Percentiles rank a stretch among this genome's conserved stretches.
Conservation (phyloP, 2,888 invertebrate species). For the Ornithoptera priamus region DNA sequence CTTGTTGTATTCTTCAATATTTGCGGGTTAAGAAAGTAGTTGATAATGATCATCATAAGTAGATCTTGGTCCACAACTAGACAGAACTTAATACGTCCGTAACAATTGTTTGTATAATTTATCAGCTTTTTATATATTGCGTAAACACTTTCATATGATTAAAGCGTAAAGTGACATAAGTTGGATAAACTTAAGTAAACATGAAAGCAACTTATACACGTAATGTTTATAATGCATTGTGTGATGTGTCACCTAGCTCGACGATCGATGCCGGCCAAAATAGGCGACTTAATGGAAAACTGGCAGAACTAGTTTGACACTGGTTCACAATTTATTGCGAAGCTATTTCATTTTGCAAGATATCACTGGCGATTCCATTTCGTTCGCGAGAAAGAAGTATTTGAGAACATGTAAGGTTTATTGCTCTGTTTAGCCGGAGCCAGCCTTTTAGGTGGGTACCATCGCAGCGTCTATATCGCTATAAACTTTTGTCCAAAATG, state of each 20-base stretch:
- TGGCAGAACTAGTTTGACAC: constrained; percentile 24
- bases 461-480: no score
- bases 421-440: not conserved
- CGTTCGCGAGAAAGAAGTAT: not conserved
- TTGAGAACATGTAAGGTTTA: not conserved
- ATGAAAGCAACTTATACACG: not conserved
- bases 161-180: constrained; percentile 1
- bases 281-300: constrained; percentile 28
- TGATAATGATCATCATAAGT: not conserved
- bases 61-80: not conserved
- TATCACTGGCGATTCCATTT: constrained; percentile 1
- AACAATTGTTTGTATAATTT: not conserved
- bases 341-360: constrained; percentile 15
- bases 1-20: no score
- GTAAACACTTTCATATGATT: not conserved
- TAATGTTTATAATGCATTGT: constrained; percentile 26
- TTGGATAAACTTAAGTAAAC: not conserved
- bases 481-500: no score
- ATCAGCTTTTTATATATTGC: not conserved
- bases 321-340: constrained; percentile 22
- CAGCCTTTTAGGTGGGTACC: no score
- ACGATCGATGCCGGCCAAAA: constrained; percentile 15
- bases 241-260: constrained; percentile 18
- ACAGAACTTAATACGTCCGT: not conserved
- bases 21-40: no score